A percentile compares a stretch with the other conserved stretches of the same genome.
Evolutionary conservation across 2,113 vertebrate species (phyloP).

Genomic region (Chaetura pelagica): DNA sequence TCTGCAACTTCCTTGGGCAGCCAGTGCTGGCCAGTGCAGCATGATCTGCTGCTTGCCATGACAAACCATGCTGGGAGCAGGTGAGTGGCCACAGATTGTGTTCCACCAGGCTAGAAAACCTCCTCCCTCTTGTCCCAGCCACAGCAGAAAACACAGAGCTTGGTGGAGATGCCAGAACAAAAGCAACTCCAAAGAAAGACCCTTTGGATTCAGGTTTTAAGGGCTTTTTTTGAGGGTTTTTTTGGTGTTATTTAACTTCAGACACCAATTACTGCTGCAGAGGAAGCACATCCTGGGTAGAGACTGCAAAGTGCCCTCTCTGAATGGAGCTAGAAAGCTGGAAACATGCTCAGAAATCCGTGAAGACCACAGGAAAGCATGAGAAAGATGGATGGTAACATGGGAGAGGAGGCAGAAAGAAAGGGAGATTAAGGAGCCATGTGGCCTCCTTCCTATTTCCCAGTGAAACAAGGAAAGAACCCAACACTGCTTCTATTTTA

Average conservation of each 20-base stretch:
- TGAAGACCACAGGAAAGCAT: not conserved
- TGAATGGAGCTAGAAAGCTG: not conserved
- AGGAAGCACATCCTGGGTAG: not conserved
- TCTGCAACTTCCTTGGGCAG: too few species aligned
- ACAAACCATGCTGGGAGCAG: not conserved
- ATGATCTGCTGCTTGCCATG: fast-evolving
- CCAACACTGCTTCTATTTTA: not conserved
- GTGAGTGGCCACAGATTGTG: fast-evolving
- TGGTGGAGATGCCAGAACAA: not conserved
- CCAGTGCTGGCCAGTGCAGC: not conserved
- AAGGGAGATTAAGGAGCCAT: not conserved
- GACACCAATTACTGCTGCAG: not conserved
- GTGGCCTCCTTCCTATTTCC: not conserved
- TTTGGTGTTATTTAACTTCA: not conserved
- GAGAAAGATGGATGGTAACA: fast-evolving
- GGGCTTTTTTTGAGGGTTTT: not conserved
- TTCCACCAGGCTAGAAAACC: not conserved
- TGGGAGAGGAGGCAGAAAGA: not conserved
- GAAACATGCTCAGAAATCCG: not conserved
- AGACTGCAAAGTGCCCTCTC: not conserved
- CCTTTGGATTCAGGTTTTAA: not conserved
- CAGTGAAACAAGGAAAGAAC: not conserved
- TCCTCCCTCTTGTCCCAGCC: not conserved
- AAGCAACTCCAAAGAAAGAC: not conserved
- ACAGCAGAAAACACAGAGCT: not conserved